Conservation (phyloP, 2,797 vertebrate species). For the Eleutherodactylus coqui region DNA sequence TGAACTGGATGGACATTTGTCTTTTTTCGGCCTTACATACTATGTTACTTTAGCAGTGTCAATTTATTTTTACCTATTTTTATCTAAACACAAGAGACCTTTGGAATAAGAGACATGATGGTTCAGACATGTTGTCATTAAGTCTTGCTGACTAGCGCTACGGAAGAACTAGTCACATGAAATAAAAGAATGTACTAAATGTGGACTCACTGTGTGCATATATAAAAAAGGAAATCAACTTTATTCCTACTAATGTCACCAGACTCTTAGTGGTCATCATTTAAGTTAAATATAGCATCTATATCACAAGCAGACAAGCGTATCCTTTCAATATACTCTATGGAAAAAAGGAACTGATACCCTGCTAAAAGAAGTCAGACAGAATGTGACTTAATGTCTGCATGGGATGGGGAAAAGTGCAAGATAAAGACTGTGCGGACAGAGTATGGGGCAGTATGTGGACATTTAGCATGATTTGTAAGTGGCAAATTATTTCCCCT, state of each 20-base stretch:
- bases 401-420: neutral
- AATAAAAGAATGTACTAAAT: slow-evolving; percentile 1
- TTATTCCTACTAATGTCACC: slow-evolving; percentile 42
- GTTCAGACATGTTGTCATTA: neutral
- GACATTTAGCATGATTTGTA: neutral
- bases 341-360: slow-evolving; percentile 36
- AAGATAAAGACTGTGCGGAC: neutral
- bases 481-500: neutral
- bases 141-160: neutral
- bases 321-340: slow-evolving; percentile 26
- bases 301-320: slow-evolving; percentile 39
- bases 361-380: slow-evolving; percentile 22
- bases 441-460: neutral
- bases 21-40: too few relatives aligned
- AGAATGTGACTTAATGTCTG: slow-evolving; percentile 59
- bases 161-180: neutral
- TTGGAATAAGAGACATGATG: neutral
- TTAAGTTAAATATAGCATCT: slow-evolving; percentile 41
- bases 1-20: too few relatives aligned
- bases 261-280: slow-evolving; percentile 33
- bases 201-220: neutral
- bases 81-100: too few relatives aligned
- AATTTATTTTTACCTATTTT: too few relatives aligned
- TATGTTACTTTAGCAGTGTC: too few relatives aligned
- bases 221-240: neutral